Conservation (phyloP, 1,140 invertebrate genomes). For the Heliconius eleuchia region DNA sequence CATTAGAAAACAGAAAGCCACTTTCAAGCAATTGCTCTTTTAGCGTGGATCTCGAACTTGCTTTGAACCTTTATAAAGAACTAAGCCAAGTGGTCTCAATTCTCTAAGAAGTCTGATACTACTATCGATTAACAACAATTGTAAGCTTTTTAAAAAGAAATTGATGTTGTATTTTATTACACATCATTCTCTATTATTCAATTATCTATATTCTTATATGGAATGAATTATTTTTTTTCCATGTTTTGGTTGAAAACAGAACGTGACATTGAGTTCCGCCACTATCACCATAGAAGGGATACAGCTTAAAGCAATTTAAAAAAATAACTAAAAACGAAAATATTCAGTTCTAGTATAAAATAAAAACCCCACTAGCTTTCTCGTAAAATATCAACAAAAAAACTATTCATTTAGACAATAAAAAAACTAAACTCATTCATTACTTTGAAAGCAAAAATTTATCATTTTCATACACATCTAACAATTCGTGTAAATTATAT, state of each 20-base stretch:
- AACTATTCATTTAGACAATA: background rate
- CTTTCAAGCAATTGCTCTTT: slow-evolving; percentile 1
- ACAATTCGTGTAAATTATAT: background rate
- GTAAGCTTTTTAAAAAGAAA: background rate
- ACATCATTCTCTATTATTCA: too few relatives aligned
- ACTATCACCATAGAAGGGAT: too few relatives aligned
- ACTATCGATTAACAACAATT: background rate
- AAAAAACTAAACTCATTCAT: background rate
- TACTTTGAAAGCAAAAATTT: background rate
- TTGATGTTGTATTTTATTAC: background rate
- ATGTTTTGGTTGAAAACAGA: too few relatives aligned
- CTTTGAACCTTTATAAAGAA: slow-evolving; percentile 2
- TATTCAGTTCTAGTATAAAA: too few relatives aligned
- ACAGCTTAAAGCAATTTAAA: too few relatives aligned
- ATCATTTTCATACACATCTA: background rate
- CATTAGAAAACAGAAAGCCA: background rate
- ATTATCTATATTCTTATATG: too few relatives aligned
- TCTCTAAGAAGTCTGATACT: background rate
- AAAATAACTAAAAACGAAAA: too few relatives aligned
- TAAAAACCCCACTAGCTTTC: too few relatives aligned
- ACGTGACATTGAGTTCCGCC: too few relatives aligned
- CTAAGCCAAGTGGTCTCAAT: slow-evolving; percentile 2
- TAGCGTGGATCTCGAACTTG: background rate
- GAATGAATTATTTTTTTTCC: too few relatives aligned
- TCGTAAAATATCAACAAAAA: background rate